Conservation (phyloP, 2,888 invertebrate species). For the Archips xylosteana region DNA sequence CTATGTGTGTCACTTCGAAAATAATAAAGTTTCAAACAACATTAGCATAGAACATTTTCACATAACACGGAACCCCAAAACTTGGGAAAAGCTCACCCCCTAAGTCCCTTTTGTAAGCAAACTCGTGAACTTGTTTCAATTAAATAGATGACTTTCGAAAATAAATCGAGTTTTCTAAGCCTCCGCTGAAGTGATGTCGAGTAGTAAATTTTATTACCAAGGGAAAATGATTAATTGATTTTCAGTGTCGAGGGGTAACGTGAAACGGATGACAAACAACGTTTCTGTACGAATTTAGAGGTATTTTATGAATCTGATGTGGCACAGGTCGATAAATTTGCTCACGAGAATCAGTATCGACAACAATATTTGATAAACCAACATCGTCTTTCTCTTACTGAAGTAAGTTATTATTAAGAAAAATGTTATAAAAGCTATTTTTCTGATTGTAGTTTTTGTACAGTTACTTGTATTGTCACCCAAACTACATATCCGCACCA, state of each 20-base stretch:
- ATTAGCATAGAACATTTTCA: not conserved
- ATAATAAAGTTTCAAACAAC: not conserved
- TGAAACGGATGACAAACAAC: constrained; percentile 53
- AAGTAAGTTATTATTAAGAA: too few species aligned
- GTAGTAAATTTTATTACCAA: constrained; percentile 57
- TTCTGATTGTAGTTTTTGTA: too few species aligned
- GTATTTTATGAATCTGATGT: constrained; percentile 3
- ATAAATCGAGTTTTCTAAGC: constrained; percentile 59
- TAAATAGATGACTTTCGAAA: constrained; percentile 66
- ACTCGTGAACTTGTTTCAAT: constrained; percentile 61
- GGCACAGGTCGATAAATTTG: not conserved
- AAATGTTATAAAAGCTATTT: too few species aligned
- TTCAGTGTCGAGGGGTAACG: constrained; percentile 46
- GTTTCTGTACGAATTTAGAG: constrained; percentile 38
- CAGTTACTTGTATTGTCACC: too few species aligned
- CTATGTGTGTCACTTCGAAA: not conserved
- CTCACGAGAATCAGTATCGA: not conserved
- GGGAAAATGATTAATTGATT: constrained; percentile 60
- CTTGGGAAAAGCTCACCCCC: constrained; percentile 42
- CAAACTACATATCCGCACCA: too few species aligned
- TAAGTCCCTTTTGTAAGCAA: constrained; percentile 49
- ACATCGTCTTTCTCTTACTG: too few species aligned
- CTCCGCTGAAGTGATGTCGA: constrained; percentile 49
- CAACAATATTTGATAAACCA: too few species aligned
- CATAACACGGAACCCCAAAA: constrained; percentile 24